These are phyloP conservation scores for Todiramphus chloris DNA, from an alignment of 2,113 vertebrate genomes.

Conservation along the genomic window DNA sequence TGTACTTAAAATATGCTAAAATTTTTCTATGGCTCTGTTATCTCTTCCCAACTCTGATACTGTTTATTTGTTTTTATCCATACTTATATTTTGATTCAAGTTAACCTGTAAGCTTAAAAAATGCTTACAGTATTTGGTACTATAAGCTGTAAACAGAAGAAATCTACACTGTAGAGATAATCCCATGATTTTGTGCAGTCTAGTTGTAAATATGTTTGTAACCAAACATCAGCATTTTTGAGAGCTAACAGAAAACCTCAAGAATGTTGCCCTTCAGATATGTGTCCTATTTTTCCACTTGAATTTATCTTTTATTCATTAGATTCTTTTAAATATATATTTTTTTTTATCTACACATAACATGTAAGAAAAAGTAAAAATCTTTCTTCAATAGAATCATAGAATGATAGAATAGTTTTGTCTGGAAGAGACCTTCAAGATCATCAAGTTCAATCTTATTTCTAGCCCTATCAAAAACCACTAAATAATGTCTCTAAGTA, in stretches of 20 bases:
- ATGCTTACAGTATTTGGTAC: not conserved
- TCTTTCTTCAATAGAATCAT: not conserved
- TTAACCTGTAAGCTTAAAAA: not conserved
- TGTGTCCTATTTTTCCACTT: not conserved
- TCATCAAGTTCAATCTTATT: too few relatives aligned
- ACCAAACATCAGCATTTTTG: not conserved
- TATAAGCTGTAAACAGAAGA: not conserved
- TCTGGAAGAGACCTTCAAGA: too few relatives aligned
- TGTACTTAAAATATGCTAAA: not conserved
- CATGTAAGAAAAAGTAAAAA: not conserved
- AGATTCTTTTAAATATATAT: not conserved
- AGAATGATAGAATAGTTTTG: too few relatives aligned
- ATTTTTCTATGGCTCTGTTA: not conserved
- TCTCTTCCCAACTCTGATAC: rapidly evolving
- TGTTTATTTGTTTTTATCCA: not conserved
- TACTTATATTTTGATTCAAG: not conserved
- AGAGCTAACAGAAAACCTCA: not conserved
- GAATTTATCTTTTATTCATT: not conserved
- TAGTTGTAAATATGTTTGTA: not conserved
- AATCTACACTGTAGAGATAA: not conserved
- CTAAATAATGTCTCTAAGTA: too few relatives aligned
- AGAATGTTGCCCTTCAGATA: not conserved
- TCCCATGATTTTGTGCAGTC: not conserved
- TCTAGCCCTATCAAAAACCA: too few relatives aligned
- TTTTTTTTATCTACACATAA: too few relatives aligned